Evolutionary conservation across 2,113 vertebrate species (phyloP), one percentile per base, ranked within the genome.

Genomic region (Scolopax mira): DNA sequence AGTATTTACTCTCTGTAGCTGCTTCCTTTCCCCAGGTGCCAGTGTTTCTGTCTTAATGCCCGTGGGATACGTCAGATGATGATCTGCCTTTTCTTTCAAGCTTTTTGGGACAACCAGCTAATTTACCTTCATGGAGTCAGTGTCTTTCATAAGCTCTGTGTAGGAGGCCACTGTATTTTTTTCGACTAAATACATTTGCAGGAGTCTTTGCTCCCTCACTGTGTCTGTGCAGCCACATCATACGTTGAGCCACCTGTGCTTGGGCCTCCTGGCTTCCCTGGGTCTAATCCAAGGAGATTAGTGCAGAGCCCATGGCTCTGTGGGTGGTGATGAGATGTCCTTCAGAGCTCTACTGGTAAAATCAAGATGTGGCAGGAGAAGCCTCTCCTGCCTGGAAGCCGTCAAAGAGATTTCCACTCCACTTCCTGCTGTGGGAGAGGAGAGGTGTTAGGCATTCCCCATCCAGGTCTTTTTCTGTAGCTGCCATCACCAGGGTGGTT

Each of bases 281-380:
- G 8, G 12, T 83, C 46, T 85, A 19, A 46, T 94, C 1, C 0
- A 2, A 54, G 37, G 46, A 80, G 60, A 17, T 33, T 33, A 44
- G 67, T 0, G 0, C 51, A 41, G 51, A 85, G 37, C 67, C 11
- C 46, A 0, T 31, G 74, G 30, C 41, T 61, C 28, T 35, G 21
- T 54, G 52, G 46, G 72, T 93, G 72, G 72, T 33, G 49, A 5
- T 19, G 23, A 67, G 52, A 39, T 39, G 67, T 60, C 70, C 66
- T 75, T 85, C 61, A 39, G 69, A 87, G 52, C 24, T 66, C 42
- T 74, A 19, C 30, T 64, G 28, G 31, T 58, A 27, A 84, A 90
- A 88, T 22, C 69, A 92, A 64, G 44, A 46, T 39, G 25, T 2
- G 4, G 4, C 73, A 84, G 60, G 52, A 81, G 39, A 82, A 64